Percentiles rank a stretch among this genome's conserved stretches.
phyloP scores from a whole-genome alignment of 2,888 invertebrate species.

The Lycocerus yunnanus region DNA sequence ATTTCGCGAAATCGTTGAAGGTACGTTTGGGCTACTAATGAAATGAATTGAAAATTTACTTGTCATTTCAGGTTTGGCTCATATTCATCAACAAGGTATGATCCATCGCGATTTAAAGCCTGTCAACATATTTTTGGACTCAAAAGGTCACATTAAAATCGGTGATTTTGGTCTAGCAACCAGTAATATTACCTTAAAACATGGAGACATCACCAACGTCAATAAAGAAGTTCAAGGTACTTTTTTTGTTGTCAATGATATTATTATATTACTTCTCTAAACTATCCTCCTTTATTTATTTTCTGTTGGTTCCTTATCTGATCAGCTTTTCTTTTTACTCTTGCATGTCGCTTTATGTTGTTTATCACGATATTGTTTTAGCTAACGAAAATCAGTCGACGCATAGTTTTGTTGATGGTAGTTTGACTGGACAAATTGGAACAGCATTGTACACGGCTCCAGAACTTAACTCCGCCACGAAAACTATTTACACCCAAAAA shows the following conservation, averaged over 20 bases:
- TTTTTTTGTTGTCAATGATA: background rate
- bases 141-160: constrained; percentile 94
- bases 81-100: constrained; percentile 92
- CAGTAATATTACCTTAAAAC: constrained; percentile 62
- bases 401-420: constrained; percentile 48
- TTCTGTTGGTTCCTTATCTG: too few species aligned
- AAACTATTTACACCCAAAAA: constrained; percentile 84
- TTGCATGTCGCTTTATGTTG: background rate
- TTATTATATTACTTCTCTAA: too few species aligned
- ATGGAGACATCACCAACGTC: constrained; percentile 38
- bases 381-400: constrained; percentile 44
- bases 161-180: constrained; percentile 98
- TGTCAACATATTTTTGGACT: constrained; percentile 94
- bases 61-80: constrained; percentile 64
- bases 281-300: too few species aligned
- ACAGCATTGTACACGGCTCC: constrained; percentile 96
- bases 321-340: background rate
- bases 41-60: background rate
- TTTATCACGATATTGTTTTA: too few species aligned
- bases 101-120: constrained; percentile 86
- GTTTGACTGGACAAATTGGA: constrained; percentile 84
- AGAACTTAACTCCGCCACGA: constrained; percentile 75
- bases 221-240: constrained; percentile 42
- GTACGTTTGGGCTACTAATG: constrained; percentile 40
- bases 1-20: constrained; percentile 93